Conservation (phyloP, 2,888 invertebrate species). For the Conistra vaccinii region DNA sequence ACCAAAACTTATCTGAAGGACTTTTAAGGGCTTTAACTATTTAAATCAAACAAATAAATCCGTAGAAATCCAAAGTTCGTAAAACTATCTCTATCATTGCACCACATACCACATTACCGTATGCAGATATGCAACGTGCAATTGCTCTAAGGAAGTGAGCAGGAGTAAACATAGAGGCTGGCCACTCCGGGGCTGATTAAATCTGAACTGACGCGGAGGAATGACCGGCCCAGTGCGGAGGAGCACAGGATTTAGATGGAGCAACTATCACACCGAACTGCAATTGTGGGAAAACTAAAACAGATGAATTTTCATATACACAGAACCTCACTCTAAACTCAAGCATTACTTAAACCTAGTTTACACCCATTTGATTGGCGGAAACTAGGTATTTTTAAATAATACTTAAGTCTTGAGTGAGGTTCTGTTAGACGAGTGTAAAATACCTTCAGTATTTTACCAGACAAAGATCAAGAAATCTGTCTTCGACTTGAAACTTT, state of each 20-base stretch:
- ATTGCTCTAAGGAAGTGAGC: slow-evolving; percentile 53
- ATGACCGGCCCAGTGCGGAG: slow-evolving; percentile 76
- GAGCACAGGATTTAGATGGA: slow-evolving; percentile 66
- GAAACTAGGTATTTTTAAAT: background rate
- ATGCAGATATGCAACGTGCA: slow-evolving; percentile 34
- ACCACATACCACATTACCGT: background rate
- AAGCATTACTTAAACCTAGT: background rate
- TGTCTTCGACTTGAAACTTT: background rate
- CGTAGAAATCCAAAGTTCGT: background rate
- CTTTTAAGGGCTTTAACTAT: too few relatives aligned
- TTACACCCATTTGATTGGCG: background rate
- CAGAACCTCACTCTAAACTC: background rate
- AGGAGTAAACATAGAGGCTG: slow-evolving; percentile 62
- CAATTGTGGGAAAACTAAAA: background rate
- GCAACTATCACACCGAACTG: slow-evolving; percentile 52
- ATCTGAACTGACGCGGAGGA: slow-evolving; percentile 84
- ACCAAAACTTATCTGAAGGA: background rate
- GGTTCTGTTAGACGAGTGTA: background rate
- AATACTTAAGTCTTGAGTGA: background rate
- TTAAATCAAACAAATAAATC: background rate
- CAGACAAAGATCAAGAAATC: background rate
- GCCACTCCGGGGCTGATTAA: slow-evolving; percentile 77
- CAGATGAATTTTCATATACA: too few relatives aligned
- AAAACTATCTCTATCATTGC: background rate
- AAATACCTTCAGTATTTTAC: background rate